Conservation (phyloP, 1,140 invertebrate genomes). For the Physella acuta region DNA sequence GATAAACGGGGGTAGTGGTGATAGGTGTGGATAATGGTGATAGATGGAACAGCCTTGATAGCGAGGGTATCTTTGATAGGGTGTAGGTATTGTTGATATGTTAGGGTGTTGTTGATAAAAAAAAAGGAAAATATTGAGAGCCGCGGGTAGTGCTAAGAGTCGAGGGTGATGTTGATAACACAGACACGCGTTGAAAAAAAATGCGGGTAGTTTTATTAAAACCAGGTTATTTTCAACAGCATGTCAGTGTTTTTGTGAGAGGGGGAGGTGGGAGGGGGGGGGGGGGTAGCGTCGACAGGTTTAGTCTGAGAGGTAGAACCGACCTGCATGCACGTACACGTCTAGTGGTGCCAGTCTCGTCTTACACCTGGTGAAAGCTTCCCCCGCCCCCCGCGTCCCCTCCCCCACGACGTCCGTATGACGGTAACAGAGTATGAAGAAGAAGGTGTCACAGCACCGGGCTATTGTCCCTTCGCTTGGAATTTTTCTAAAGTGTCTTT, state of each 20-base stretch:
- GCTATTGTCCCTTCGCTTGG: neutral
- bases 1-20: too few species aligned
- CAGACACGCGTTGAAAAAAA: neutral
- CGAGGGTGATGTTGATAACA: too few species aligned
- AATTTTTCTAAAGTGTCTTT: too few species aligned
- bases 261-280: neutral
- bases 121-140: too few species aligned
- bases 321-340: too few species aligned
- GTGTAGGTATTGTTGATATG: too few species aligned
- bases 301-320: neutral
- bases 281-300: neutral
- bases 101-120: too few species aligned
- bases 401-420: neutral
- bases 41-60: too few species aligned
- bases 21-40: too few species aligned
- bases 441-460: conserved; percentile 17
- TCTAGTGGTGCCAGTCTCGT: neutral
- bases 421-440: conserved; percentile 1
- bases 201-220: neutral
- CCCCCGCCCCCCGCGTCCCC: too few species aligned
- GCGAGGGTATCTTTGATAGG: too few species aligned
- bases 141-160: too few species aligned
- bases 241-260: neutral
- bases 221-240: neutral
- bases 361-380: neutral